Evolutionary conservation across 2,113 vertebrate species (phyloP).

Genomic region (Odocoileus hemionus): DNA sequence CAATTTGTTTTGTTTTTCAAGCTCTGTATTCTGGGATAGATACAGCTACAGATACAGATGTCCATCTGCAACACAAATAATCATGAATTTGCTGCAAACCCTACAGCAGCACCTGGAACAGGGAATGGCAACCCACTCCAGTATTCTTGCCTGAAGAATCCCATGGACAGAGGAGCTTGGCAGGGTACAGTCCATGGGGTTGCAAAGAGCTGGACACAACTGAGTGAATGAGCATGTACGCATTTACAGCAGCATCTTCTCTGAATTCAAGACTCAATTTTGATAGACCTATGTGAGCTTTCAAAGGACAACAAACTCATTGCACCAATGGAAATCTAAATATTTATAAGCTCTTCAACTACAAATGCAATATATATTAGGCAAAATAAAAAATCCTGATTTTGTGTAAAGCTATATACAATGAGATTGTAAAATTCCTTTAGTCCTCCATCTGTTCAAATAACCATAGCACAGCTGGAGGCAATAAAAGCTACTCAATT

Average conservation of each 20-base stretch:
- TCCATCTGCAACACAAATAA: neutral
- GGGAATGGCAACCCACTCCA: neutral
- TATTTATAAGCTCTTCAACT: neutral
- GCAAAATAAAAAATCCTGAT: neutral
- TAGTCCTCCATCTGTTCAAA: constrained; percentile 57
- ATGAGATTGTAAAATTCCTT: constrained; percentile 55
- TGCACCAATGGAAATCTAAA: neutral
- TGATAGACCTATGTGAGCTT: neutral
- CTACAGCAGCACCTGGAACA: neutral
- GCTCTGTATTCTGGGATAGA: neutral
- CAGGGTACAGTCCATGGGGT: neutral
- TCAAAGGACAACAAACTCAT: neutral
- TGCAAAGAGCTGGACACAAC: neutral
- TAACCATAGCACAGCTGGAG: constrained; percentile 51
- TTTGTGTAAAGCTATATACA: constrained; percentile 39
- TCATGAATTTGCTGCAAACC: neutral
- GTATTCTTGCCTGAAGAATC: neutral
- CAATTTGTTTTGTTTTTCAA: neutral
- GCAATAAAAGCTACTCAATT: constrained; percentile 63
- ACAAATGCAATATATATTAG: constrained; percentile 31
- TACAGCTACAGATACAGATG: neutral
- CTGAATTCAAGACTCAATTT: neutral
- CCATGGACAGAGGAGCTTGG: neutral
- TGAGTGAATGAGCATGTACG: neutral
- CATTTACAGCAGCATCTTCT: neutral